Evolutionary conservation across 2,888 invertebrate species (phyloP), one percentile per base, ranked within the genome.

Genomic region (Pammene fasciana): DNA sequence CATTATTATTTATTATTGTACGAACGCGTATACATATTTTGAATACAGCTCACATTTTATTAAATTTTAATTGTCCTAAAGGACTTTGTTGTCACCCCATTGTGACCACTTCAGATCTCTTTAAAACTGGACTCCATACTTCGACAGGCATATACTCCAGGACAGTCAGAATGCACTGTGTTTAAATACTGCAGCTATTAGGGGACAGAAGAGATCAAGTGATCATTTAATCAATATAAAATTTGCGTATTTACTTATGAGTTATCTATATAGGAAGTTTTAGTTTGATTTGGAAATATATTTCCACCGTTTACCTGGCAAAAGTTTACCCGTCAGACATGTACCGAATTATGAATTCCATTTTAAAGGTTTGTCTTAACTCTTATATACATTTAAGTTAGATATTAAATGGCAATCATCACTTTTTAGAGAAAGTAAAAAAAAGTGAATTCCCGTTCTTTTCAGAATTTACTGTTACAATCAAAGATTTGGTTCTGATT

Each of bases 21-120:
- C 92, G 87, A 87, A 89, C 85, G 92, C 92, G 92, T 92, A 92
- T 92, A 92, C 92, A 90, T 86, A 84, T 88, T 88, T 89, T 88
- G 84, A 89, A 86, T 90, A 89, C 87, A 90, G 89, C 89, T 90
- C 88, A 89, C 68, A 73, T 70, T 76, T 72, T 71, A 67, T 71
- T 64, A 61, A 54, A 59, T 70, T 65, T 67, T 50, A 64, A 43
- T 71, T 54, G 71, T 73, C 67, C 68, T 57, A 60, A 65, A 62
- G 56, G 67, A 72, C 67, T 61, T 70, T 54, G 61, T 71, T 60
- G 72, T 68, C 71, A 65, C 64, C 64, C 57, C 41, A 67, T 10
- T 52, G 55, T 65, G 59, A 52, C 72, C 73, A 46, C 11, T 14
- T 60, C n/a, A 10, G 18, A 41, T 41, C 9, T 5, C 6, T 50